Base-by-base conservation (phyloP, 2,113 vertebrate genomes). In the Leptobrachium ailaonicum region DNA sequence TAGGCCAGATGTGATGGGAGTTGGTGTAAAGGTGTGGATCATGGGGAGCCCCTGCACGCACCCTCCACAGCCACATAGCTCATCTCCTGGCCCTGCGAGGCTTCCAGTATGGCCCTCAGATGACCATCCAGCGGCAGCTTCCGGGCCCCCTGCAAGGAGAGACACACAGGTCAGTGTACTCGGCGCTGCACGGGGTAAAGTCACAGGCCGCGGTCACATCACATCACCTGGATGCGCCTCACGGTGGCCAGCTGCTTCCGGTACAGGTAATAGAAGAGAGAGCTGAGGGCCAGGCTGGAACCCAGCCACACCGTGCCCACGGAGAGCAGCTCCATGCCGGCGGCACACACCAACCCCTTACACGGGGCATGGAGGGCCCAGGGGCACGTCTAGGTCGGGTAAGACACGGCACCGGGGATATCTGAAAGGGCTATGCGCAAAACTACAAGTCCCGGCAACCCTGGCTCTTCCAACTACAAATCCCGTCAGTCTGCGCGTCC, bases 41-140 rank as follows among this genome's bases (percentile, higher is more conserved):
- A 32, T 53, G 50, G 11, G 5, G 11, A 53, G 5, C 9, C 40
- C 7, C 41, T 40, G 1, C 5, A 64, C 83, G 90, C 88, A 97
- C 95, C 95, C 92, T 96, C 93, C 58, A 97, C 86, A 60, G 93
- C 91, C 76, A 89, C 93, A 2, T 96, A 97, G 56, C 89, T 88
- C 47, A 96, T 88, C 88, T 92, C 92, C 0, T 87, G 90, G 72
- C 90, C 93, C n/a, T 92, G 88, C 14, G 92, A 88, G 0, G 84
- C 87, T 66, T 94, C 91, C 71, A 96, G 85, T 79, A 93, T 75
- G 7, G 88, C 83, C 58, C 87, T 85, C 56, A 97, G 91, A 64
- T 88, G 66, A 0, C 85, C 84, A 3, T 92, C 89, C 10, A 96
- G 87, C 67, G 87, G 84, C 63, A 96, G 86, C 32, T 89, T 92